Base-by-base conservation (phyloP, 2,888 invertebrate species). In the Microctonus hyperodae region DNA sequence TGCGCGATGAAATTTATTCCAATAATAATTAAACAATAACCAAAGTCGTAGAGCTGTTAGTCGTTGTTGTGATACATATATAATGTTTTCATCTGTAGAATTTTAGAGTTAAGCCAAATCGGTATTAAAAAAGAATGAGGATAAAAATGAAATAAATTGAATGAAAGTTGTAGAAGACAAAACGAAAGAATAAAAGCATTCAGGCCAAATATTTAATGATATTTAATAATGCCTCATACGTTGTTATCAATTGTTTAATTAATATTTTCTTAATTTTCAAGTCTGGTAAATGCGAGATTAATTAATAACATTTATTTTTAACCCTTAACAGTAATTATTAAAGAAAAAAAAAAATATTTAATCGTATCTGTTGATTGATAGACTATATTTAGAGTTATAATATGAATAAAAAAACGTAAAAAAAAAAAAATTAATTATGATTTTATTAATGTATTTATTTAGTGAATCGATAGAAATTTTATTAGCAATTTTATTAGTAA, bases 41-140 rank as follows among this genome's bases (percentile, higher is more conserved):
- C 79, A 80, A 79, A 79, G 79, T 76, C 76, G 74, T 70, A 74
- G 69, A 71, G 74, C 70, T 75, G 73, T 76, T 78, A 75, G 75
- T 75, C 74, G 71, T 75, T 75, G 74, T 77, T 78, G 77, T 79
- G 78, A 78, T 78, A 77, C 51, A 44, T 60, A 50, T 74, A 73
- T 73, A 72, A 72, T 70, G 71, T 72, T 74, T 74, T 73, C 70
- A 72, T 74, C 70, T 60, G 51, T 61, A 61, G 61, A 51, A 61
- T 33, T 33, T 28, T 44, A 48, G 31, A 33, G 35, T 50, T 61
- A 61, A 61, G 61, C 61, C 61, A 50, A 61, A 50, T 48, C 50
- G 61, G 61, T 61, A 61, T 61, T 61, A 61, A 44, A 33, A 9
- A 33, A 51, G 2, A 33, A 33, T 31, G n/a, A 7, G 11, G 16